phyloP scores from a whole-genome alignment of 2,113 vertebrate species.

The Chamaea fasciata region DNA sequence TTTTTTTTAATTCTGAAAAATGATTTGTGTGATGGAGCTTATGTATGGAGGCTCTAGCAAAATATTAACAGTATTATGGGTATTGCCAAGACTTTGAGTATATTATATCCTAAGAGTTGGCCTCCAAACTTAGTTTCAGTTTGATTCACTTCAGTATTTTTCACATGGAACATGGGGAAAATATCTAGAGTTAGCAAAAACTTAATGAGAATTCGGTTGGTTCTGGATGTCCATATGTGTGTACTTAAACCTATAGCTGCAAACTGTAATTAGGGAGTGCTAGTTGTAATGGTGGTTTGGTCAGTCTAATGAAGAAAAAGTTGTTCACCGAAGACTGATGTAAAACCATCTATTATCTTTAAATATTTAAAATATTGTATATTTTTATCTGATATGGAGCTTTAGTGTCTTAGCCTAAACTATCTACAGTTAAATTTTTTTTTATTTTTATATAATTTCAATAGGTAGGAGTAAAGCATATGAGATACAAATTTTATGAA shows the following conservation, averaged over 20 bases:
- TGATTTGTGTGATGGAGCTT: neutral
- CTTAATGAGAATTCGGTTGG: neutral
- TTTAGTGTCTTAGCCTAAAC: neutral
- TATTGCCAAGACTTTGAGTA: neutral
- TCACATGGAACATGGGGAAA: neutral
- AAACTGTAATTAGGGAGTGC: neutral
- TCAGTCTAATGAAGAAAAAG: neutral
- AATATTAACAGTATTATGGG: neutral
- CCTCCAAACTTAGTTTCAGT: neutral
- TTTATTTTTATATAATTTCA: neutral
- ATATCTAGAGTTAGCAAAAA: neutral
- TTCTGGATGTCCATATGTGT: neutral
- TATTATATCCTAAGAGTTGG: neutral
- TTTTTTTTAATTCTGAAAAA: neutral
- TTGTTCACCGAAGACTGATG: neutral
- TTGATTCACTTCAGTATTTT: neutral
- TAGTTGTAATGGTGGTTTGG: neutral
- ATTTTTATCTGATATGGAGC: neutral
- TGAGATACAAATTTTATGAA: constrained; percentile 10
- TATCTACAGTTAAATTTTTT: neutral
- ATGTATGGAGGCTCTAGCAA: neutral
- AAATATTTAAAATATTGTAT: neutral
- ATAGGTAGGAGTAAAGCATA: neutral
- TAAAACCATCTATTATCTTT: neutral
- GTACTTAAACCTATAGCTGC: neutral